Conservation (phyloP, 1,140 invertebrate genomes). For the Calosoma granatense region DNA sequence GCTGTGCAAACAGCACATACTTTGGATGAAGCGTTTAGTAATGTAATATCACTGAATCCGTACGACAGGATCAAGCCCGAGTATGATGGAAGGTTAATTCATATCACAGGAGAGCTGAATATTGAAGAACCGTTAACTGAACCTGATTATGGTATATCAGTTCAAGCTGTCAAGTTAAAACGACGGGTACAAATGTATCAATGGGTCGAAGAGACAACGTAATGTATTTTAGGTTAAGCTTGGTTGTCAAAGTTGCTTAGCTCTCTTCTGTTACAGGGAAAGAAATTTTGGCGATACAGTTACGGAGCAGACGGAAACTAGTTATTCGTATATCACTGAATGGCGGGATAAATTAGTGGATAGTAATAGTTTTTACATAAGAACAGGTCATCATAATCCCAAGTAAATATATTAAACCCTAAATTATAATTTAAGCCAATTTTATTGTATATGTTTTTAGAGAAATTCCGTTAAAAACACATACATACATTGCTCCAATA, state of each 20-base stretch:
- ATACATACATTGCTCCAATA: constrained; percentile 41
- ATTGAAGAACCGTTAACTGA: constrained; percentile 73
- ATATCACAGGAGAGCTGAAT: constrained; percentile 59
- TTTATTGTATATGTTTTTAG: constrained; percentile 25
- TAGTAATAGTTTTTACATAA: constrained; percentile 61
- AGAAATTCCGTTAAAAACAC: constrained; percentile 35
- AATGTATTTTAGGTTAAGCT: constrained; percentile 17
- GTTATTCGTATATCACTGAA: constrained; percentile 67
- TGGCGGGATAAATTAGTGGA: constrained; percentile 76
- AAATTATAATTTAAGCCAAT: background rate
- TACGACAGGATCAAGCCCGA: constrained; percentile 44
- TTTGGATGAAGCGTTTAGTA: constrained; percentile 56
- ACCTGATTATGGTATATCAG: constrained; percentile 40
- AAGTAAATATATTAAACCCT: constrained; percentile 32
- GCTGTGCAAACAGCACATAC: constrained; percentile 60
- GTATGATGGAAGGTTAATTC: constrained; percentile 65
- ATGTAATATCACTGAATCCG: constrained; percentile 45
- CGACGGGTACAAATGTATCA: constrained; percentile 71
- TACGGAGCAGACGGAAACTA: constrained; percentile 30
- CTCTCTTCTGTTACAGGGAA: constrained; percentile 21
- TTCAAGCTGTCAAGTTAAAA: constrained; percentile 35
- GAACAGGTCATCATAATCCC: constrained; percentile 68
- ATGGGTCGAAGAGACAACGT: constrained; percentile 73
- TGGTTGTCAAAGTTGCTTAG: constrained; percentile 12
- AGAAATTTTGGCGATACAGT: constrained; percentile 31